Conservation (phyloP, 2,888 invertebrate genomes). For the Cheilosia variabilis region DNA sequence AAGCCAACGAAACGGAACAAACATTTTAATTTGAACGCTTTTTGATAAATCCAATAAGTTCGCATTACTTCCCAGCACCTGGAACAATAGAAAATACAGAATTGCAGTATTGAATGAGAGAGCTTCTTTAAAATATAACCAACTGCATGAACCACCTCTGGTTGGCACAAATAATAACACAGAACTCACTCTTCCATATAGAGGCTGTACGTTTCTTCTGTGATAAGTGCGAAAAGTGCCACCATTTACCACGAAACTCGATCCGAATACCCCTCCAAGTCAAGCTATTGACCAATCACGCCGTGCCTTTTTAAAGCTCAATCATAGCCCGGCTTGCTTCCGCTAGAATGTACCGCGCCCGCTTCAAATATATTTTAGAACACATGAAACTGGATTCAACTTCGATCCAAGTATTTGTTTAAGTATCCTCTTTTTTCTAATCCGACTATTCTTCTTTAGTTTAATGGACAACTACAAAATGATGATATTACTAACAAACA, state of each 20-base stretch:
- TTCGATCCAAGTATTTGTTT: slow-evolving; percentile 67
- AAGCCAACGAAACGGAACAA: neutral
- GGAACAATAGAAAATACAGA: too few species aligned
- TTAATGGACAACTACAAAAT: slow-evolving; percentile 48
- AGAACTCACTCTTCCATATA: too few species aligned
- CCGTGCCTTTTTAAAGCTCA: slow-evolving; percentile 2
- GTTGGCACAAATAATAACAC: too few species aligned
- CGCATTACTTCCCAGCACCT: neutral
- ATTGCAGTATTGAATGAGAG: too few species aligned
- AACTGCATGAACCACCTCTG: too few species aligned
- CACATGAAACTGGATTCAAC: slow-evolving; percentile 21
- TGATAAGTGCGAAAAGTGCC: too few species aligned
- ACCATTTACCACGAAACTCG: neutral
- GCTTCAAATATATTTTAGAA: neutral
- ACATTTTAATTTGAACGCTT: neutral
- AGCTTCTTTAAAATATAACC: too few species aligned
- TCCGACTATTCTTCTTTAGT: slow-evolving; percentile 29
- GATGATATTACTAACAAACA: slow-evolving; percentile 55
- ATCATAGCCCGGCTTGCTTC: neutral
- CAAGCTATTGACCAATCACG: neutral
- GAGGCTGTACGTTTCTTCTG: too few species aligned
- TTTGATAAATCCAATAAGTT: neutral
- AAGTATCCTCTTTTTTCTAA: slow-evolving; percentile 34
- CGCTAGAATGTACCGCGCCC: slow-evolving; percentile 33
- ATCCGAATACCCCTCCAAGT: neutral